These are phyloP conservation scores for Buphagus erythrorhynchus DNA, from an alignment of 2,797 vertebrate species.

Conservation along the genomic window DNA sequence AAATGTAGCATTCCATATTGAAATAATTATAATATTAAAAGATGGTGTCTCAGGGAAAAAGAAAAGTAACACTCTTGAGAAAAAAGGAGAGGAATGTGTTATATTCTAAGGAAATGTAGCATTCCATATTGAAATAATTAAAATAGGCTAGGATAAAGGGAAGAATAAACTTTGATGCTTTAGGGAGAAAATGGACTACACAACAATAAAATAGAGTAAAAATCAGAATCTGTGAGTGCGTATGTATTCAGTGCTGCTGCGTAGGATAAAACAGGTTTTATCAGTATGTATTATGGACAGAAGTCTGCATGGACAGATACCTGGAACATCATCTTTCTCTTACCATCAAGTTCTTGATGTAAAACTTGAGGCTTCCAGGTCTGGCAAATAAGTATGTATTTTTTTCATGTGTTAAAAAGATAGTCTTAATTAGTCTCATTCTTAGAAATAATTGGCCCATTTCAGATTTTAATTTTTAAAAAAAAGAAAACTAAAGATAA, in stretches of 20 bases:
- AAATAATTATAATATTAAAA: too few relatives aligned
- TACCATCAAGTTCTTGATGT: not conserved
- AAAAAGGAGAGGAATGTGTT: not conserved
- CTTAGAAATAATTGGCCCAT: not conserved
- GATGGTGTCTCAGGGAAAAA: fast-evolving
- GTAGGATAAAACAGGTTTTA: not conserved
- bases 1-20: too few relatives aligned
- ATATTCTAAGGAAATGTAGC: not conserved
- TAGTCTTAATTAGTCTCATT: not conserved
- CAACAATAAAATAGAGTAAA: not conserved
- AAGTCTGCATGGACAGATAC: not conserved
- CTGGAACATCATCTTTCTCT: not conserved
- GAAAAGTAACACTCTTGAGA: not conserved
- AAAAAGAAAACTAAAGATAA: not conserved
- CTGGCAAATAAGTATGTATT: not conserved
- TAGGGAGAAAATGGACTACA: not conserved
- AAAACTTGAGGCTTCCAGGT: not conserved
- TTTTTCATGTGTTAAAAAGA: not conserved
- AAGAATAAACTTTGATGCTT: not conserved
- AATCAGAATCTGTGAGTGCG: not conserved
- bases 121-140: not conserved
- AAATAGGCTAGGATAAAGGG: not conserved
- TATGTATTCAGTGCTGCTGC: not conserved
- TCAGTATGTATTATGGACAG: not conserved
- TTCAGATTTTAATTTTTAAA: not conserved